Conservation (phyloP, 2,797 vertebrate species). For the Chelon auratus region DNA sequence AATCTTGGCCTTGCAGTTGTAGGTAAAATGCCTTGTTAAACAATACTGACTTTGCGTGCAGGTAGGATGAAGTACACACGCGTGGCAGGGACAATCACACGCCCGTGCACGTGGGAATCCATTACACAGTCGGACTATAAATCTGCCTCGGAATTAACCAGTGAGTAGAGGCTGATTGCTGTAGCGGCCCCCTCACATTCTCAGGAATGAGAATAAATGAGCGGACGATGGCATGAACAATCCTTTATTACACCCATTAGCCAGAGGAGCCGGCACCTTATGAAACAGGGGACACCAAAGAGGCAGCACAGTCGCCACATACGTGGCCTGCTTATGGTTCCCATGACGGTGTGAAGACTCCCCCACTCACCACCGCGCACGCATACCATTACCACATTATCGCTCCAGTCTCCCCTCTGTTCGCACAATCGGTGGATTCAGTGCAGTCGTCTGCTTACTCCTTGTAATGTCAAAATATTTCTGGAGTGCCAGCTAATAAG, state of each 20-base stretch:
- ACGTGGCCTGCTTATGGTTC: conserved; percentile 65
- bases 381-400: conserved; percentile 65
- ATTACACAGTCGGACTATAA: conserved; percentile 91
- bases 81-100: conserved; percentile 42
- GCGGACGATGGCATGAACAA: conserved; percentile 88
- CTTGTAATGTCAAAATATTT: conserved; percentile 62
- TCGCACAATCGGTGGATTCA: conserved; percentile 42
- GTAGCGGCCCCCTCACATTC: conserved; percentile 87
- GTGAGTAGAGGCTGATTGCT: conserved; percentile 90
- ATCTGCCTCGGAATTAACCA: conserved; percentile 92
- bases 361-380: conserved; percentile 22
- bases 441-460: conserved; percentile 19
- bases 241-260: conserved; percentile 95
- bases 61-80: conserved; percentile 34
- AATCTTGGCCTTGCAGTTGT: conserved; percentile 88
- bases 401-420: conserved; percentile 28
- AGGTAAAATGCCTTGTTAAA: conserved; percentile 71
- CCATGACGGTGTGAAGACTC: conserved; percentile 55
- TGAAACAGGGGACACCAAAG: conserved; percentile 57
- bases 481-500: conserved; percentile 60
- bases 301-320: conserved; percentile 52
- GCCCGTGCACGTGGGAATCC: conserved; percentile 82
- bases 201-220: conserved; percentile 94
- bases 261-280: conserved; percentile 80
- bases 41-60: conserved; percentile 38